Base-by-base conservation (phyloP, 2,113 vertebrate species). In the Nicator chloris region DNA sequence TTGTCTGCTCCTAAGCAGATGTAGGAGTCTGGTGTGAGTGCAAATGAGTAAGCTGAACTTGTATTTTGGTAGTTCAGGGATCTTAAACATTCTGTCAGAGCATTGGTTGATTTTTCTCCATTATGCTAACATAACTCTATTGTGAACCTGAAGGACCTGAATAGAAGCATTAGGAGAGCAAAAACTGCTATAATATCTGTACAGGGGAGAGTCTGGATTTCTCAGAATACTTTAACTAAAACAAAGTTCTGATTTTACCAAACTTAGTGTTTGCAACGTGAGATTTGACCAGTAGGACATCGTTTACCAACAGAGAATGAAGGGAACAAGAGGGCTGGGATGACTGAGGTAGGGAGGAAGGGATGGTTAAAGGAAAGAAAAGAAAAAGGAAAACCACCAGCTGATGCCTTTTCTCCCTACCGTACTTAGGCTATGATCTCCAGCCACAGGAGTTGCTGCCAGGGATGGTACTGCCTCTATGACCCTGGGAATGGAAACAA, bases 361-460 rank as follows among this genome's bases (percentile, higher is more conserved):
- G 16, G 13, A 39, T 9, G 39, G 14, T 1, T 56, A 31, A 76
- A 28, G 18, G 6, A 5, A 5, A 77, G 72, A 88, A 35, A 59
- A 30, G 30, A 33, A 16, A 15, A 2, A 3, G 3, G 4, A 45
- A 68, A 82, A 39, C 7, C 23, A 70, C 4, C 11, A 57, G 8
- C 17, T 1, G 6, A 27, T 70, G 3, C 23, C 42, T 84, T 15
- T 21, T 81, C 30, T 86, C 84, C 11, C 13, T 54, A 24, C 30
- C 0, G 0, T 35, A 15, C 15, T 39, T 21, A n/a, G 16, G 30
- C 6, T 21, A 11, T 7, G 6, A 7, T 45, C 26, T 63, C 9
- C 31, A 82, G 56, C 17, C 26, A 37, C 0, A 39, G 49, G 18
- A 73, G 3, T 7, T 78, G 26, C 13, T 84, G 9, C 33, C 14